A percentile compares a stretch with the other conserved stretches of the same genome.
Evolutionary conservation across 2,888 invertebrate species (phyloP).

Genomic region (Creontiades dilutus): DNA sequence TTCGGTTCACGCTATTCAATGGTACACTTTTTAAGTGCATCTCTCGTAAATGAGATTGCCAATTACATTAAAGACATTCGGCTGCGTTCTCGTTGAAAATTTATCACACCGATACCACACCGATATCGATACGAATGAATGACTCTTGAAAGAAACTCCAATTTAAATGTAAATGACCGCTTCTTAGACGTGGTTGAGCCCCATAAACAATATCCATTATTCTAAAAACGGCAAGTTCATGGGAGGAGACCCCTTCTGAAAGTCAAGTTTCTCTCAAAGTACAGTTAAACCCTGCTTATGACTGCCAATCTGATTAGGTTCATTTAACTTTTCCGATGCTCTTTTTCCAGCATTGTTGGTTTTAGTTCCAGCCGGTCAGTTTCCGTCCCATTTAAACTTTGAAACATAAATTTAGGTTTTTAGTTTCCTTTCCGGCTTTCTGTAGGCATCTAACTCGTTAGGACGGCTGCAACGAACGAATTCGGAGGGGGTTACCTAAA

Average conservation of each 20-base stretch:
- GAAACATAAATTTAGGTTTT: slow-evolving; percentile 32
- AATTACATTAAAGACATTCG: too few relatives aligned
- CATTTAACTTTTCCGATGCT: background rate
- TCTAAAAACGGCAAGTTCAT: background rate
- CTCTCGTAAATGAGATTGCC: too few relatives aligned
- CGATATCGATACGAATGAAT: background rate
- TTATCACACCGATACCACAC: background rate
- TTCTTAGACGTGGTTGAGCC: background rate
- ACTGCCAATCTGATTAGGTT: slow-evolving; percentile 38
- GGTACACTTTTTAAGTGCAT: too few relatives aligned
- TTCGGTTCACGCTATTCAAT: too few relatives aligned
- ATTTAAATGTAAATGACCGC: slow-evolving; percentile 12
- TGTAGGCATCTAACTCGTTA: background rate
- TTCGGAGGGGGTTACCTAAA: background rate
- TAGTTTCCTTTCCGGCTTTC: background rate
- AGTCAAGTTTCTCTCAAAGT: slow-evolving; percentile 1
- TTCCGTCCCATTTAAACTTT: background rate
- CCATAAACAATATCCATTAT: slow-evolving; percentile 16
- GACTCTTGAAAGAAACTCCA: background rate
- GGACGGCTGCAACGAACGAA: background rate
- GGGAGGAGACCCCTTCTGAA: background rate
- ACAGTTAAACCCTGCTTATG: slow-evolving; percentile 36
- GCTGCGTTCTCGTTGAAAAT: too few relatives aligned
- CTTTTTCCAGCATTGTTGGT: background rate
- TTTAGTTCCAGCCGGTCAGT: background rate